Evolutionary conservation across 2,113 vertebrate genomes (phyloP).

Genomic region (Plecotus auritus): DNA sequence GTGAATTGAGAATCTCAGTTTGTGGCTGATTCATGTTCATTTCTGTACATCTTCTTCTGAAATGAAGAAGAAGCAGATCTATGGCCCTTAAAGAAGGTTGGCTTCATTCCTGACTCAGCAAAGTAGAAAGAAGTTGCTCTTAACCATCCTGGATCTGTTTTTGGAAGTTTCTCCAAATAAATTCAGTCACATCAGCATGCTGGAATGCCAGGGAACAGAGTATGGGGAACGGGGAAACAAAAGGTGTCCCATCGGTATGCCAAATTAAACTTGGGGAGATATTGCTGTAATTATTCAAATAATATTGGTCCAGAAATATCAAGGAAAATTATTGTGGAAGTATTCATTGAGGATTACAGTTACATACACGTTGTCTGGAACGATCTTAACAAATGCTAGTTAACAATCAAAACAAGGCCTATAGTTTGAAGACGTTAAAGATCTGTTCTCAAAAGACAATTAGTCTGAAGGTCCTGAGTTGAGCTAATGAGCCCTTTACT

Average conservation of each 20-base stretch:
- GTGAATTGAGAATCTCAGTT: background rate
- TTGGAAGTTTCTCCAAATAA: background rate
- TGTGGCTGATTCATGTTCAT: background rate
- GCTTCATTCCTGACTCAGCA: background rate
- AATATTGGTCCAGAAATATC: background rate
- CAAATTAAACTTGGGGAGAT: background rate
- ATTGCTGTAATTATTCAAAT: background rate
- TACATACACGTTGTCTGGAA: background rate
- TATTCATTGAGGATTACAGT: background rate
- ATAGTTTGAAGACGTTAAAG: background rate
- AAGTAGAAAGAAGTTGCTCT: background rate
- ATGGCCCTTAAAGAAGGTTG: background rate
- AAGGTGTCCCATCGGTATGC: accelerated
- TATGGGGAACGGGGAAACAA: too few relatives aligned
- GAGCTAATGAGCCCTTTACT: background rate
- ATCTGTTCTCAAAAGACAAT: background rate
- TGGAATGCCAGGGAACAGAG: background rate
- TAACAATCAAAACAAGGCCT: background rate
- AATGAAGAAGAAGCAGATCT: background rate
- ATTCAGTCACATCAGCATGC: background rate
- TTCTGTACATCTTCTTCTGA: background rate
- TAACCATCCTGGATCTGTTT: background rate
- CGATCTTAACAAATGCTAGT: background rate
- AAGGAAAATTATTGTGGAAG: background rate
- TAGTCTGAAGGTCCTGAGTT: background rate